These are phyloP conservation scores for Microcaecilia unicolor DNA, from an alignment of 2,797 vertebrate species.

Conservation along the genomic window DNA sequence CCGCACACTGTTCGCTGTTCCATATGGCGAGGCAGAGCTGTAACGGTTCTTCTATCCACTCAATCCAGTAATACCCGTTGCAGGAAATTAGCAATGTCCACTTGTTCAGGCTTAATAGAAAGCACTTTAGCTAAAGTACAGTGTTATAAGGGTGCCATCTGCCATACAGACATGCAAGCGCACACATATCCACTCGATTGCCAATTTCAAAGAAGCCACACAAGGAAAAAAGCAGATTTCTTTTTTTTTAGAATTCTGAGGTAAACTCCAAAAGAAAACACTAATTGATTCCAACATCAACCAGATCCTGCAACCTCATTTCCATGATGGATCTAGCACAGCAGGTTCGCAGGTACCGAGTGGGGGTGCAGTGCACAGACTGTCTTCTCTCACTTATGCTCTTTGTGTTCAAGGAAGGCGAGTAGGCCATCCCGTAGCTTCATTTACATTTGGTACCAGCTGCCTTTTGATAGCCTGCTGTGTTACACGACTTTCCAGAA, in stretches of 20 bases:
- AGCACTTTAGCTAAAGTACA: conserved; percentile 65
- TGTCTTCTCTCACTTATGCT: too few species aligned
- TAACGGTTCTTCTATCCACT: conserved; percentile 56
- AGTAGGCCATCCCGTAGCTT: neutral
- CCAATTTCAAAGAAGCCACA: conserved; percentile 60
- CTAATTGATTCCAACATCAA: conserved; percentile 27
- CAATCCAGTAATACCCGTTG: conserved; percentile 68
- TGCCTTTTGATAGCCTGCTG: neutral
- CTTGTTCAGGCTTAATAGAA: conserved; percentile 89
- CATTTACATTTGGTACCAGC: conserved; percentile 4
- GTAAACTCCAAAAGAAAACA: conserved; percentile 28
- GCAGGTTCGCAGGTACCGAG: too few species aligned
- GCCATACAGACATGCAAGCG: conserved; percentile 66
- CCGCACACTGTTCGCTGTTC: conserved; percentile 53
- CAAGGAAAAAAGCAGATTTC: conserved; percentile 33
- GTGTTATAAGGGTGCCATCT: conserved; percentile 80
- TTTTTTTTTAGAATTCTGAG: conserved; percentile 32
- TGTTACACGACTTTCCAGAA: neutral
- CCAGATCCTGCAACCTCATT: conserved; percentile 15
- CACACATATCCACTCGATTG: too few species aligned
- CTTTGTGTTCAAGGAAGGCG: too few species aligned
- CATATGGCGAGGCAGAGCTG: conserved; percentile 65
- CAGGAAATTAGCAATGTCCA: conserved; percentile 76
- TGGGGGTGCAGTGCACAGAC: too few species aligned
- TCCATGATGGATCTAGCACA: conserved; percentile 16